phyloP scores from a whole-genome alignment of 2,888 invertebrate species.

The Glyphotaelius pellucidus region DNA sequence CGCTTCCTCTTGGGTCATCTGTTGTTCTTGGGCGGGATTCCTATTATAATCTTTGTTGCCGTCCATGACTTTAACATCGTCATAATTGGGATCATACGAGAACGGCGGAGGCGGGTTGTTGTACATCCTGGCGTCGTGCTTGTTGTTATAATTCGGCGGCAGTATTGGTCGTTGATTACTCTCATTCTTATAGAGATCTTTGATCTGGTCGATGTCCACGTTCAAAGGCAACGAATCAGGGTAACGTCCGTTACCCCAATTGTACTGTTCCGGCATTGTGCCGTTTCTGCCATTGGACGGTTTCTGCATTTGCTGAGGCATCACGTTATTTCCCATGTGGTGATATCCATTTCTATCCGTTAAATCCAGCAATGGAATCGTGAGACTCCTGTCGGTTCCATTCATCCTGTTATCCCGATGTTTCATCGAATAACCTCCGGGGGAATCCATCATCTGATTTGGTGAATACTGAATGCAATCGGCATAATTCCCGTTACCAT shows the following conservation, averaged over 20 bases:
- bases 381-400: constrained; percentile 51
- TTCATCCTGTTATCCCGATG: constrained; percentile 40
- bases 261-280: constrained; percentile 41
- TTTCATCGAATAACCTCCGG: constrained; percentile 13
- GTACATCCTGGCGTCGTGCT: constrained; percentile 53
- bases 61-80: background rate
- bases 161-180: constrained; percentile 27
- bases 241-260: constrained; percentile 56
- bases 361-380: constrained; percentile 59
- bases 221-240: constrained; percentile 52
- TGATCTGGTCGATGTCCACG: constrained; percentile 59
- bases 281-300: constrained; percentile 17
- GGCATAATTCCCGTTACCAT: background rate
- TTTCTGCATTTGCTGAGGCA: constrained; percentile 23
- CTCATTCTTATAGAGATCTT: constrained; percentile 54
- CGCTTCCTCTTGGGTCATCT: constrained; percentile 7
- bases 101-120: constrained; percentile 45
- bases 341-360: constrained; percentile 41
- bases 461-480: constrained; percentile 15
- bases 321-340: constrained; percentile 29
- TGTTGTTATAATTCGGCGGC: constrained; percentile 47
- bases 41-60: background rate
- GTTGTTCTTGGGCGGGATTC: background rate
- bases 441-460: constrained; percentile 29
- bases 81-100: constrained; percentile 36